phyloP scores from a whole-genome alignment of 2,797 vertebrate species.

The Silurus lanzhouensis region DNA sequence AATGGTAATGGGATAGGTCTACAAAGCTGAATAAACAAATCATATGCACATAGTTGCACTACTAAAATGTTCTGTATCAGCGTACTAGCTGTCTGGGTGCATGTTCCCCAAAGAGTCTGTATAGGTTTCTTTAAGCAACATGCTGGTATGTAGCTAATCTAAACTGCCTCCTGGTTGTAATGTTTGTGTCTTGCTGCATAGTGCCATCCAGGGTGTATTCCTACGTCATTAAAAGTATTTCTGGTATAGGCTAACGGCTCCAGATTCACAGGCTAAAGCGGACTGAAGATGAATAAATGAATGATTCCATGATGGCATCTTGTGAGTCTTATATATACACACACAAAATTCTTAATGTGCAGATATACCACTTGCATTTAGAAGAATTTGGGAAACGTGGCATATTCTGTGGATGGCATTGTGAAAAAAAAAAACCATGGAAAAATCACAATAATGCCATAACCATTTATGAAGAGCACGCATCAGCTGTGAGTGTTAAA shows the following conservation, averaged over 20 bases:
- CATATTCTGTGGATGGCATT: not conserved
- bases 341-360: too few relatives aligned
- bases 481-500: not conserved
- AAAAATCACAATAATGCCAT: not conserved
- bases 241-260: not conserved
- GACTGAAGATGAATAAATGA: constrained; percentile 3
- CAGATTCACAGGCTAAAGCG: not conserved
- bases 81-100: not conserved
- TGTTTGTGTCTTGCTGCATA: not conserved
- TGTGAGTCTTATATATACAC: not conserved
- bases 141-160: not conserved
- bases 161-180: not conserved
- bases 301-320: not conserved
- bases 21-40: not conserved
- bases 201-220: not conserved
- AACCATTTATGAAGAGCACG: not conserved
- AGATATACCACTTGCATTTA: not conserved
- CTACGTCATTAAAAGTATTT: not conserved
- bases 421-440: too few relatives aligned
- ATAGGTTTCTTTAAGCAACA: not conserved
- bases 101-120: not conserved
- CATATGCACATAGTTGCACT: not conserved
- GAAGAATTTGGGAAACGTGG: not conserved
- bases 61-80: not conserved
- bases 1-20: not conserved